Evolutionary conservation across 2,113 vertebrate genomes (phyloP).

Genomic region (Andinoacara biseriatus): DNA sequence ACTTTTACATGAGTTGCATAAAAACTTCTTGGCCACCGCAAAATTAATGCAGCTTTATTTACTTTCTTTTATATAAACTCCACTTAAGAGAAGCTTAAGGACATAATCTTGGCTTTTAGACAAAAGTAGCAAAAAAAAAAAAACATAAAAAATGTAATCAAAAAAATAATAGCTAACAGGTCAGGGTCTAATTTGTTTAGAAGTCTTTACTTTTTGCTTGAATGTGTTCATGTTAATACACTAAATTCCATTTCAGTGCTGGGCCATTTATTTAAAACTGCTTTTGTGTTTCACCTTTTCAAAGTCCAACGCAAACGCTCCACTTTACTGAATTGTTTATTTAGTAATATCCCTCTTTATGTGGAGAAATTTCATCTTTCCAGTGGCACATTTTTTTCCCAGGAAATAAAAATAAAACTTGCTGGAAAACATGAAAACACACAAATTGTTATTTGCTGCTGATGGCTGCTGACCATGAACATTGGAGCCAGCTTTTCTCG

Average conservation of each 20-base stretch:
- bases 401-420: conserved; percentile 15
- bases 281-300: background rate
- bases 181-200: background rate
- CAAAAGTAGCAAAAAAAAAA: background rate
- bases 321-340: background rate
- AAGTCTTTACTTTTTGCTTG: background rate
- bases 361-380: background rate
- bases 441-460: conserved; percentile 15
- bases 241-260: background rate
- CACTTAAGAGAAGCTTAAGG: too few relatives aligned
- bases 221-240: background rate
- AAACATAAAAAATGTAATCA: rapidly evolving
- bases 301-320: background rate
- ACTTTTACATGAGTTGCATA: background rate
- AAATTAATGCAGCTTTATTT: rapidly evolving
- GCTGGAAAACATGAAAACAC: conserved; percentile 7
- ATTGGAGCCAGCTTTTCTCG: conserved; percentile 24
- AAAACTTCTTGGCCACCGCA: background rate
- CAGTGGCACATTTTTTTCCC: background rate
- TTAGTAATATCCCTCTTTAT: background rate
- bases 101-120: background rate
- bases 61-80: rapidly evolving
- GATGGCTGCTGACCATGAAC: conserved; percentile 9
- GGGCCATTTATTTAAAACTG: background rate
- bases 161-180: too few relatives aligned